phyloP scores from a whole-genome alignment of 2,888 invertebrate species.

The Atrina japonica region DNA sequence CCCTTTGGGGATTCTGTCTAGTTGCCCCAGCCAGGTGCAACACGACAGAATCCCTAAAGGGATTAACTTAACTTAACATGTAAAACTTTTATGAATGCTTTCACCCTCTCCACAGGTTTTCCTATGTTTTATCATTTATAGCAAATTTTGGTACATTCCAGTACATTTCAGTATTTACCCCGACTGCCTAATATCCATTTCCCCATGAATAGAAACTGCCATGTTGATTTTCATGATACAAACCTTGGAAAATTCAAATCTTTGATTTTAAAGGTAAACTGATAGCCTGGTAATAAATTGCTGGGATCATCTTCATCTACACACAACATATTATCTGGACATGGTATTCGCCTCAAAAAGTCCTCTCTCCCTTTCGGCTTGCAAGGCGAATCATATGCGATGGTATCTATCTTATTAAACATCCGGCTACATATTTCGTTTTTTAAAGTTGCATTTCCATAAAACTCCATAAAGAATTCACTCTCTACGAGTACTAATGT shows the following conservation, averaged over 20 bases:
- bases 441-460: slow-evolving; percentile 87
- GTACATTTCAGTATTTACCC: too few species aligned
- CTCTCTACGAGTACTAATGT: slow-evolving; percentile 95
- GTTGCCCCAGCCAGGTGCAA: too few species aligned
- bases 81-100: too few species aligned
- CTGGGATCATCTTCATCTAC: slow-evolving; percentile 89
- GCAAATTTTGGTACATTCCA: too few species aligned
- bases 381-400: slow-evolving; percentile 92
- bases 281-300: slow-evolving; percentile 92
- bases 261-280: slow-evolving; percentile 96
- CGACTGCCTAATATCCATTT: too few species aligned
- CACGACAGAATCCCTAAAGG: too few species aligned
- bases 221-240: too few species aligned
- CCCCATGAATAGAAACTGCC: too few species aligned
- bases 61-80: too few species aligned
- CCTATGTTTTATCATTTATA: too few species aligned
- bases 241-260: slow-evolving; percentile 94
- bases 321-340: slow-evolving; percentile 88
- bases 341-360: slow-evolving; percentile 92
- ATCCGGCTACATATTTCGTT: slow-evolving; percentile 89
- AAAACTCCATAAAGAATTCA: slow-evolving; percentile 93
- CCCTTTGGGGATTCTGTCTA: too few species aligned
- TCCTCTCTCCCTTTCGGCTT: slow-evolving; percentile 89
- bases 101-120: too few species aligned
- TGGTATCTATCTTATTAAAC: slow-evolving; percentile 91